Base-by-base conservation (phyloP, 2,797 vertebrate species). In the Gobio occitaniae region DNA sequence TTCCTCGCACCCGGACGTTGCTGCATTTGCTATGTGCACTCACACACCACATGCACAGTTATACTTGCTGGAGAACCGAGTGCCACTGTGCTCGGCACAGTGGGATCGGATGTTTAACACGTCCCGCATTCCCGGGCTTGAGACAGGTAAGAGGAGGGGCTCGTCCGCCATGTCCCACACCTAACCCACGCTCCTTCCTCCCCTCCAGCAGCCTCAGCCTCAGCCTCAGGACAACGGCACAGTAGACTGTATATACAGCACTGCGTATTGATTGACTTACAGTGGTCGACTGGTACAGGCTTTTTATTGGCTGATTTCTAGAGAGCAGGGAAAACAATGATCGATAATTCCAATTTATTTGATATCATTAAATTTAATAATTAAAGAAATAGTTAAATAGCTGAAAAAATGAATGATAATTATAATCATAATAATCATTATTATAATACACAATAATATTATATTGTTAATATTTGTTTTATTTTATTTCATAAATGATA, bases 91-190 rank as follows among this genome's bases (percentile, higher is more conserved):
- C 93, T 99, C 98, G 15, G 96, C 97, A 90, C 98, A 99, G 93
- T 99, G 98, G 97, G 98, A 99, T 91, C 94, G 97, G 81, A 97
- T 98, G 97, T 99, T 98, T 95, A 99, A 99, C 90, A 97, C 98
- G 17, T 96, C 96, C 80, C 96, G 98, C 74, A 85, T 97, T 89
- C 98, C 98, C 0, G 97, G 98, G 90, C 92, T 95, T 89, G 97
- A 99, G 89, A 96, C 97, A 94, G 98, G 98, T 99, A 96, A 97
- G 98, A 93, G 87, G 88, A 86, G 86, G 93, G 89, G 69, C 74
- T 38, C 2, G 29, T 29, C 59, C 79, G 17, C 78, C 12, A 63
- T 61, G 50, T 89, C 87, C 86, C 78, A 85, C 80, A 16, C 11
- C 68, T 68, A 41, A 36, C 36, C 29, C 32, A 48, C 86, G 54